phyloP scores from a whole-genome alignment of 2,113 vertebrate genomes.

The Hiodon alosoides region DNA sequence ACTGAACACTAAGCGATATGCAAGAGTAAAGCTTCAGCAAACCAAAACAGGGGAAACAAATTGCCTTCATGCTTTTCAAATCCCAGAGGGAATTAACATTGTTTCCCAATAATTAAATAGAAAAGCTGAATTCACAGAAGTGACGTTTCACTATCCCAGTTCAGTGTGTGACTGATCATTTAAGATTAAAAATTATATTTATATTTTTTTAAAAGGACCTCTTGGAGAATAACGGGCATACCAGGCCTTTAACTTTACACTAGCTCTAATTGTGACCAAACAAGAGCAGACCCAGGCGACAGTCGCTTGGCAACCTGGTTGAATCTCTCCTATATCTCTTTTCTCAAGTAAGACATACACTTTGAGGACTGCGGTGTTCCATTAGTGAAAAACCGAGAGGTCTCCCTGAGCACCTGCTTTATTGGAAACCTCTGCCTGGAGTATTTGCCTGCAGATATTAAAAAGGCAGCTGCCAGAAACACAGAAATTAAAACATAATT shows the following conservation, averaged over 20 bases:
- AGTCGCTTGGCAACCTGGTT: conserved; percentile 70
- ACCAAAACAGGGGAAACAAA: too few relatives aligned
- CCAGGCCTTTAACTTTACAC: not conserved
- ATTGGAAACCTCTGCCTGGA: conserved; percentile 58
- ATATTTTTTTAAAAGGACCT: not conserved
- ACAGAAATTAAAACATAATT: conserved; percentile 72
- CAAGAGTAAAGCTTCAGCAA: too few relatives aligned
- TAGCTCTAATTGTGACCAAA: not conserved
- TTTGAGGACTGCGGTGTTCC: conserved; percentile 58
- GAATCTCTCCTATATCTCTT: conserved; percentile 64
- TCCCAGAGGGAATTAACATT: too few relatives aligned
- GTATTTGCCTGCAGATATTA: conserved; percentile 66
- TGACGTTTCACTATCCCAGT: too few relatives aligned
- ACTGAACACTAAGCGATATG: too few relatives aligned
- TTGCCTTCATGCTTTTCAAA: too few relatives aligned
- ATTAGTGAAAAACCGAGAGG: conserved; percentile 51
- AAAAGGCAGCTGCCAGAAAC: conserved; percentile 59
- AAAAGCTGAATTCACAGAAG: too few relatives aligned
- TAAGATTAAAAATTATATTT: not conserved
- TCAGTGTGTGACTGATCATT: not conserved
- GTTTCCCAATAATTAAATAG: too few relatives aligned
- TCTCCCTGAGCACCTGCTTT: conserved; percentile 58
- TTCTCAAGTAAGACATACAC: conserved; percentile 58
- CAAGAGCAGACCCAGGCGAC: conserved; percentile 51
- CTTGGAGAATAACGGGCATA: not conserved